phyloP scores from a whole-genome alignment of 1,140 invertebrate genomes.

The Archegozetes longisetosus region DNA sequence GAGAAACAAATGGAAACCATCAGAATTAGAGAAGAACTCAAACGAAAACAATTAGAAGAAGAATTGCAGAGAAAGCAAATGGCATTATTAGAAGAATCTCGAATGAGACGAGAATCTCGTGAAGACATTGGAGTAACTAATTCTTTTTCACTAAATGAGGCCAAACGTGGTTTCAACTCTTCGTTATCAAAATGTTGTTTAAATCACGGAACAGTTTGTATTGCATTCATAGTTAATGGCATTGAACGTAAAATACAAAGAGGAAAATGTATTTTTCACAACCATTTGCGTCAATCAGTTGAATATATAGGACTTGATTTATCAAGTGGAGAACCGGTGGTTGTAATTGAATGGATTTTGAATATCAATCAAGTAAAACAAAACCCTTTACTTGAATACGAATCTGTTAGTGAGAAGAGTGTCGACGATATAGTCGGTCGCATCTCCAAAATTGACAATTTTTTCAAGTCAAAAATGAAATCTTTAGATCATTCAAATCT shows the following conservation, averaged over 20 bases:
- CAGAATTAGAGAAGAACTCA: slow-evolving; percentile 12
- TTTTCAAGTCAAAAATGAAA: slow-evolving; percentile 33
- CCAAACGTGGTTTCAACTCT: background rate
- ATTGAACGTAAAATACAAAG: slow-evolving; percentile 1
- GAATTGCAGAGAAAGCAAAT: slow-evolving; percentile 5
- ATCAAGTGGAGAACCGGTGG: background rate
- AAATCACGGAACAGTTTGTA: background rate
- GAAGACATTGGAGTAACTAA: background rate
- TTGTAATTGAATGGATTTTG: background rate
- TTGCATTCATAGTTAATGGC: slow-evolving; percentile 30
- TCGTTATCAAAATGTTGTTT: background rate
- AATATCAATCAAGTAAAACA: background rate
- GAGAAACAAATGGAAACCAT: slow-evolving; percentile 33
- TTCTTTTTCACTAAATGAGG: background rate
- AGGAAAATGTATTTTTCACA: slow-evolving; percentile 4
- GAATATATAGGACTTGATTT: slow-evolving; percentile 5
- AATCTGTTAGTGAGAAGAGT: background rate
- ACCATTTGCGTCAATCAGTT: background rate
- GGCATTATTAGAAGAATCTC: slow-evolving; percentile 9
- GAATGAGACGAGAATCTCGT: slow-evolving; percentile 7
- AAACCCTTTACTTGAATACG: background rate
- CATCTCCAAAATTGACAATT: slow-evolving; percentile 29
- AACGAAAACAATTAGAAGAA: slow-evolving; percentile 18
- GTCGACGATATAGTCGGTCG: background rate
- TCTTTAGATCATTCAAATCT: slow-evolving; percentile 47